Percentiles rank a stretch among this genome's conserved stretches.
These are phyloP conservation scores for Acronicta alni DNA, from an alignment of 2,888 invertebrate genomes.

Conservation along the genomic window DNA sequence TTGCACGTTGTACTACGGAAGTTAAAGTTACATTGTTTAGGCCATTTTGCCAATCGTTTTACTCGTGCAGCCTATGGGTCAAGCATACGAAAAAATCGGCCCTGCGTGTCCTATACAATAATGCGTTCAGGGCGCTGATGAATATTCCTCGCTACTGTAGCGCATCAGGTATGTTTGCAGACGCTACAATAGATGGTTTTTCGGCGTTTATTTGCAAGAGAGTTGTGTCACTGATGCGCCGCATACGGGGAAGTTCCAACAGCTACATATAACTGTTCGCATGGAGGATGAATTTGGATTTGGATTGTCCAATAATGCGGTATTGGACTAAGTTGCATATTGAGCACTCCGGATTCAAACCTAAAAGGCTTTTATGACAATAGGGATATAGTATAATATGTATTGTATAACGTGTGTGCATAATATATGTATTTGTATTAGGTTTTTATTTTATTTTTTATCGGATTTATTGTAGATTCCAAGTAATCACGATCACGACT, in stretches of 20 bases:
- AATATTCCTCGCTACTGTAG: slow-evolving; percentile 8
- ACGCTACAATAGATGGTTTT: slow-evolving; percentile 3
- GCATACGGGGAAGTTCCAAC: slow-evolving; percentile 3
- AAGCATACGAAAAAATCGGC: not conserved
- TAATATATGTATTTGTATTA: no score
- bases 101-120: slow-evolving; percentile 3
- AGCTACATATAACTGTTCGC: slow-evolving; percentile 1
- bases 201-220: not conserved
- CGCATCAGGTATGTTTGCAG: slow-evolving; percentile 13
- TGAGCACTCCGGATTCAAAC: no score
- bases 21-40: slow-evolving; percentile 11
- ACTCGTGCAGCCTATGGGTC: slow-evolving; percentile 8
- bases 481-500: no score
- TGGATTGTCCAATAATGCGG: no score
- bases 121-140: slow-evolving; percentile 10
- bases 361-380: no score
- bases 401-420: no score
- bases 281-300: not conserved
- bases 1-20: slow-evolving; percentile 17
- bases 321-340: no score
- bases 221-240: not conserved
- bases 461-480: no score
- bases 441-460: no score
- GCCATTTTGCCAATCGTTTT: slow-evolving; percentile 10
- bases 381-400: no score